Evolutionary conservation across 2,888 invertebrate species (phyloP).

Genomic region (Clanis bilineata): DNA sequence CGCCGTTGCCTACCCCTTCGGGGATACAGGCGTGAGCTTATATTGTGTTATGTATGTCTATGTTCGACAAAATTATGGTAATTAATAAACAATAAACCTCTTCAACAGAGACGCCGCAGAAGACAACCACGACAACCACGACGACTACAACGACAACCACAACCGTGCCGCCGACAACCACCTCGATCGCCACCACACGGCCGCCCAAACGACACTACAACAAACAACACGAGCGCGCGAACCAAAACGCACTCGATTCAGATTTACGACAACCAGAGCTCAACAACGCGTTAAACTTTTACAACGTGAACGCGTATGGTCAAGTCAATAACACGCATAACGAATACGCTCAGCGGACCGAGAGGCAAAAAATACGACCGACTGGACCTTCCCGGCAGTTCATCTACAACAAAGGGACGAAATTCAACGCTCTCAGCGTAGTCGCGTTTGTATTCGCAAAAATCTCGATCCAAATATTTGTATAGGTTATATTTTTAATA

Average conservation of each 20-base stretch:
- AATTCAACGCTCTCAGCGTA: constrained; percentile 19
- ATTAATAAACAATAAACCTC: constrained; percentile 20
- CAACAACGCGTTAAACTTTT: constrained; percentile 66
- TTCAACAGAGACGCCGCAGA: constrained; percentile 73
- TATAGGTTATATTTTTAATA: constrained; percentile 31
- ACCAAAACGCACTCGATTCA: constrained; percentile 65
- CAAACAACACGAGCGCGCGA: constrained; percentile 61
- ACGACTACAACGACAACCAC: constrained; percentile 71
- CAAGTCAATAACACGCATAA: constrained; percentile 59
- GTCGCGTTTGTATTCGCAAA: neutral
- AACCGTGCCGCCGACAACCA: constrained; percentile 50
- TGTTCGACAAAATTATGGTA: neutral
- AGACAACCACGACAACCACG: constrained; percentile 69
- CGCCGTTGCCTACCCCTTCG: too few relatives aligned
- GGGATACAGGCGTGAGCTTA: too few relatives aligned
- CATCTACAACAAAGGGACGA: constrained; percentile 51
- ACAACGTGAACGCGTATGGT: constrained; percentile 56
- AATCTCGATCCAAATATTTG: constrained; percentile 24
- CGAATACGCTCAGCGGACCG: constrained; percentile 68
- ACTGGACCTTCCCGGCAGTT: constrained; percentile 66
- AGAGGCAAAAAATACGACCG: constrained; percentile 72
- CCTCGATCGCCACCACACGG: constrained; percentile 55
- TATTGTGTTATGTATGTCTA: too few relatives aligned
- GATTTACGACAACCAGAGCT: constrained; percentile 62
- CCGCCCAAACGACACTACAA: constrained; percentile 67